A percentile compares a stretch with the other conserved stretches of the same genome.
phyloP scores from a whole-genome alignment of 1,140 invertebrate species.

The Euglossa dilemma region DNA sequence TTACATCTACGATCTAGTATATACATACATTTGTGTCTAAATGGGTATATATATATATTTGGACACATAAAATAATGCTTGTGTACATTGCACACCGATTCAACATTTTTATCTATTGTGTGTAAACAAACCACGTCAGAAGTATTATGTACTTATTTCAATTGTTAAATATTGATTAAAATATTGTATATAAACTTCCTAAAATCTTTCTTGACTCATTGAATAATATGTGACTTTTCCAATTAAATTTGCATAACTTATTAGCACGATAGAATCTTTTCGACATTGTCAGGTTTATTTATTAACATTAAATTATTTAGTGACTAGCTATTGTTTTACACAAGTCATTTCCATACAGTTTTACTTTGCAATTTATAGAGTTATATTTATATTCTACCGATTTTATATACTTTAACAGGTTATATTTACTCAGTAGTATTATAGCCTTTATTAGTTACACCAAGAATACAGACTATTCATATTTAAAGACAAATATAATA shows the following conservation, averaged over 20 bases:
- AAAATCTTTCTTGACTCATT: conserved; percentile 1
- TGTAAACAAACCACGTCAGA: conserved; percentile 49
- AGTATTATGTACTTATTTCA: conserved; percentile 76
- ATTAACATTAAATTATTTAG: neutral
- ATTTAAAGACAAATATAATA: neutral
- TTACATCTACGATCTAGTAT: conserved; percentile 41
- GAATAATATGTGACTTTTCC: neutral
- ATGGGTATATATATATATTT: conserved; percentile 75
- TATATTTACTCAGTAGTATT: neutral
- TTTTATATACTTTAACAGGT: neutral
- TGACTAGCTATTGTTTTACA: neutral
- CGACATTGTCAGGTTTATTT: neutral
- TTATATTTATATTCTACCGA: neutral
- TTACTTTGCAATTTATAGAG: neutral
- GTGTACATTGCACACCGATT: conserved; percentile 71
- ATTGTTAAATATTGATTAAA: conserved; percentile 81
- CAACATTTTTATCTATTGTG: conserved; percentile 58
- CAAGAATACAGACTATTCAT: neutral
- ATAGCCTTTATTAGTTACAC: neutral
- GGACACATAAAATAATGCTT: conserved; percentile 72
- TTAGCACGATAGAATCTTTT: too few species aligned
- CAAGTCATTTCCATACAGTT: neutral
- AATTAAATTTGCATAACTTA: neutral
- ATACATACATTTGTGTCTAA: too few species aligned
- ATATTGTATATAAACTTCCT: conserved; percentile 66